Conservation (phyloP, 2,888 invertebrate species). For the Morinoia aosen region DNA sequence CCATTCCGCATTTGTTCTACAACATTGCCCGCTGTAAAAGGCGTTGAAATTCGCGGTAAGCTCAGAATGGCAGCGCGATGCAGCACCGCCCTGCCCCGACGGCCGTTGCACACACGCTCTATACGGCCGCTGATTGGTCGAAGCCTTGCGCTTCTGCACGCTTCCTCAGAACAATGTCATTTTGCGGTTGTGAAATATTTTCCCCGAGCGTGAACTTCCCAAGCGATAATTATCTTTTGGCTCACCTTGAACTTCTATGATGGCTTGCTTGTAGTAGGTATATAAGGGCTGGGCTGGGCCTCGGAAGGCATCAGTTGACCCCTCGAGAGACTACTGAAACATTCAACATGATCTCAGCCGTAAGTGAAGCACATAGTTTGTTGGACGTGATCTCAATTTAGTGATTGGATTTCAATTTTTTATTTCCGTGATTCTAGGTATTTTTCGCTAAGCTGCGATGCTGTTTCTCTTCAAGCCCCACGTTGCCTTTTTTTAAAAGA, state of each 20-base stretch:
- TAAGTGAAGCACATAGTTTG: background rate
- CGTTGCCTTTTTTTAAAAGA: too few species aligned
- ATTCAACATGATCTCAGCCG: constrained; percentile 32
- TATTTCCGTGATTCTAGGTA: background rate
- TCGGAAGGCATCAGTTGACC: background rate
- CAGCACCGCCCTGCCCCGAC: background rate
- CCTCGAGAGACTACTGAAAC: background rate
- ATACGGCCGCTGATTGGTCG: background rate
- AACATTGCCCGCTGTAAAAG: background rate
- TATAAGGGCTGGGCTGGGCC: constrained; percentile 24
- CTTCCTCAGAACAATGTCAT: constrained; percentile 37
- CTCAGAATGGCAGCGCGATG: background rate
- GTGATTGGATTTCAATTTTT: background rate
- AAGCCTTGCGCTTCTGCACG: background rate
- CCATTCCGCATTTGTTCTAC: background rate
- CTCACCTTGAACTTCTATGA: constrained; percentile 46
- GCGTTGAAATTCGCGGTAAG: background rate
- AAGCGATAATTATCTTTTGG: constrained; percentile 15
- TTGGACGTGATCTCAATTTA: background rate
- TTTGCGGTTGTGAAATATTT: constrained; percentile 48
- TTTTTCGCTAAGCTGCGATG: too few species aligned
- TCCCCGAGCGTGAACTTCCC: constrained; percentile 30
- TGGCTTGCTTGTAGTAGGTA: constrained; percentile 24
- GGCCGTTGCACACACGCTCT: background rate
- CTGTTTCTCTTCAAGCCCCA: too few species aligned